Percentiles rank a stretch among this genome's conserved stretches.
Conservation (phyloP, 2,113 vertebrate genomes). For the Marmota monax region DNA sequence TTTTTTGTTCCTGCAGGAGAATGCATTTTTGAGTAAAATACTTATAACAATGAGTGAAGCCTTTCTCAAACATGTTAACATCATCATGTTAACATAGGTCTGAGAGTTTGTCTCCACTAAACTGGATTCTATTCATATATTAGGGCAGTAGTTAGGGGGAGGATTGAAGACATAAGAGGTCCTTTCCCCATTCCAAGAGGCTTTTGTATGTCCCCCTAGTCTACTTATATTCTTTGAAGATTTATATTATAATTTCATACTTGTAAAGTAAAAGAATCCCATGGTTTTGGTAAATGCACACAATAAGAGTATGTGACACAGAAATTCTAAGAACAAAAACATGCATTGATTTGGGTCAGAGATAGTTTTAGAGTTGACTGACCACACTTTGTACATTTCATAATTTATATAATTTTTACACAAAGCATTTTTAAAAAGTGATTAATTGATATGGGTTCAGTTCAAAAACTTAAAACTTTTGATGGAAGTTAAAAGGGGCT, state of each 20-base stretch:
- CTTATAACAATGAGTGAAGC: constrained; percentile 20
- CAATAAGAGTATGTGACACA: not conserved
- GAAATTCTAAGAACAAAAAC: not conserved
- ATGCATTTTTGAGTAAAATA: constrained; percentile 37
- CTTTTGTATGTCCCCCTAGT: not conserved
- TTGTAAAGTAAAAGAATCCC: constrained; percentile 11
- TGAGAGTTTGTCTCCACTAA: not conserved
- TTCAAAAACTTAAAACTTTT: constrained; percentile 21
- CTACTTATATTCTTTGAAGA: constrained; percentile 13
- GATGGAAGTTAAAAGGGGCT: constrained; percentile 13
- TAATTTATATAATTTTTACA: constrained; percentile 40
- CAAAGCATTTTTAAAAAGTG: not conserved
- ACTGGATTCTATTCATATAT: constrained; percentile 21
- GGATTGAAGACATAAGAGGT: not conserved
- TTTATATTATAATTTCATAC: not conserved
- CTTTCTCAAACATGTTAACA: constrained; percentile 14
- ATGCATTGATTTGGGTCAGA: constrained; percentile 30
- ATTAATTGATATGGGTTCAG: not conserved
- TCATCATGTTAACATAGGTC: not conserved
- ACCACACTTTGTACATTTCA: not conserved
- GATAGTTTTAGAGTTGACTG: constrained; percentile 5
- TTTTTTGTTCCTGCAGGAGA: constrained; percentile 47
- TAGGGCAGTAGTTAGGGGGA: not conserved
- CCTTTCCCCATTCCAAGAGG: not conserved
- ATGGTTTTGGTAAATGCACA: not conserved